phyloP scores from a whole-genome alignment of 2,888 invertebrate species.

The Yponomeuta cagnagella region DNA sequence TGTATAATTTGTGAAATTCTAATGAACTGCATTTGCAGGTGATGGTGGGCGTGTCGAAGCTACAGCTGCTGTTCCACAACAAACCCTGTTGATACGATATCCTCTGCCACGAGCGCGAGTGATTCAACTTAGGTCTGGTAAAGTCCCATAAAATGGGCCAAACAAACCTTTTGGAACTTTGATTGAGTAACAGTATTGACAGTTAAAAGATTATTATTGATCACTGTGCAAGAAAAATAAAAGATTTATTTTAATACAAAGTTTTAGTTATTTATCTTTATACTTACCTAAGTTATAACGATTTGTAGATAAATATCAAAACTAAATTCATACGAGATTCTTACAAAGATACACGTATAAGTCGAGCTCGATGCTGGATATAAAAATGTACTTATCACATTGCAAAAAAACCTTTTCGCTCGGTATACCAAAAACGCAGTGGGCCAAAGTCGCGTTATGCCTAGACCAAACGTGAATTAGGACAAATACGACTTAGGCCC shows the following conservation, averaged over 20 bases:
- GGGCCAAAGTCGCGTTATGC: too few relatives aligned
- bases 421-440: too few relatives aligned
- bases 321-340: not conserved
- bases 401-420: not conserved
- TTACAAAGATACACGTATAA: not conserved
- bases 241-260: not conserved
- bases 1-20: too few relatives aligned
- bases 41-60: not conserved
- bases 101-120: not conserved
- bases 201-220: not conserved
- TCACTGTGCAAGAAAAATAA: not conserved
- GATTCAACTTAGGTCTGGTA: not conserved
- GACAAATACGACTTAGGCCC: too few relatives aligned
- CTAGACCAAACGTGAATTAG: too few relatives aligned
- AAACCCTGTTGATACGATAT: not conserved
- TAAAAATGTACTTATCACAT: not conserved
- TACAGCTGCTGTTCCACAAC: not conserved
- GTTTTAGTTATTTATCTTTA: not conserved
- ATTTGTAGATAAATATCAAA: not conserved
- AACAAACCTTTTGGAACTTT: too few relatives aligned
- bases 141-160: too few relatives aligned
- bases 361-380: not conserved
- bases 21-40: not conserved
- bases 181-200: too few relatives aligned
- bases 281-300: too few relatives aligned